Conservation (phyloP, 2,113 vertebrate genomes). For the Catagonus wagneri region DNA sequence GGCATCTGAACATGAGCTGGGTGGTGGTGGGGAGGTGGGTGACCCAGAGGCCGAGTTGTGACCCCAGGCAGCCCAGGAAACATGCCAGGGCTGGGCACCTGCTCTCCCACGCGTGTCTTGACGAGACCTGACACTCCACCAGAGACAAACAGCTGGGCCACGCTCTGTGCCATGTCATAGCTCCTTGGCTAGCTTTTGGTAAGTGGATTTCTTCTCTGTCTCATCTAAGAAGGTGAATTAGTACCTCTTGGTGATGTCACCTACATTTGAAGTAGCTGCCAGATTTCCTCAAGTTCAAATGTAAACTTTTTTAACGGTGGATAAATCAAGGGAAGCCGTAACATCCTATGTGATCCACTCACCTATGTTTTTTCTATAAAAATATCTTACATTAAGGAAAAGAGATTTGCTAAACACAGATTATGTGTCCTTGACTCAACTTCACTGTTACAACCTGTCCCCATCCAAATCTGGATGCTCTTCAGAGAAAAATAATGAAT, state of each 20-base stretch:
- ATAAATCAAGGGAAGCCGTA: conserved; percentile 8
- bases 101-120: background rate
- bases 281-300: conserved; percentile 32
- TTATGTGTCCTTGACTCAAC: background rate
- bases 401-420: background rate
- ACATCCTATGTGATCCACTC: background rate
- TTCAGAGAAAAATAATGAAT: background rate
- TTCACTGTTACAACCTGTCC: background rate
- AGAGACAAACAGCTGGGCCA: background rate
- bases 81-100: background rate
- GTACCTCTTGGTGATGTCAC: background rate
- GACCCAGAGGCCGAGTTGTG: background rate
- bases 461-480: background rate
- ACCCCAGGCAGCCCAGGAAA: background rate
- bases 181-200: background rate
- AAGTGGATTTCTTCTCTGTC: background rate
- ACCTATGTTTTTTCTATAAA: background rate
- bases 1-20: background rate
- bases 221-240: background rate
- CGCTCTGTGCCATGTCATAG: background rate
- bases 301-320: background rate
- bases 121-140: background rate
- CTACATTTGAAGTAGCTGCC: background rate
- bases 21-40: background rate
- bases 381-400: background rate